Base-by-base conservation (phyloP, 2,113 vertebrate species). In the Agapornis roseicollis region DNA sequence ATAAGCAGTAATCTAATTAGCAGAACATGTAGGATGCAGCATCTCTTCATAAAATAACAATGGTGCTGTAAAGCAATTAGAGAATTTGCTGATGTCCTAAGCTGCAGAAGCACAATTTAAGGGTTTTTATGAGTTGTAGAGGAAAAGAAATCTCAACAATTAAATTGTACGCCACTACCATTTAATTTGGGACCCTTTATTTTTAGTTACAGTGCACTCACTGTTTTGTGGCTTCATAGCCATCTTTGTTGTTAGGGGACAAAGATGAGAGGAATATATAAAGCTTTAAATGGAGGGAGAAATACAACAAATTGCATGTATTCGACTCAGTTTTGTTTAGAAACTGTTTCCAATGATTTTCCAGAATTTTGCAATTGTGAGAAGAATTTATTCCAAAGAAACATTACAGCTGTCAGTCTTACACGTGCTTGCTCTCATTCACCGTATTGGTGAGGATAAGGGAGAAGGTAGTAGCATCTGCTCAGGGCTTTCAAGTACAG, bases 111-210 rank as follows among this genome's bases (percentile, higher is more conserved):
- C 49, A 87, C 56, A 65, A 70, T 66, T 49, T 61, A 41, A 60
- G 66, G 11, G 31, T 19, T 94, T 60, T 81, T 91, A 66, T 0
- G 5, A 92, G 82, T 80, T 14, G 41, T 46, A 58, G n/a, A 58
- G 37, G 56, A 5, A 18, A 42, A 71, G 73, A 78, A 49, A 47
- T 22, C 58, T 37, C 16, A 61, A 7, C 63, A 42, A 94, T 94
- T 81, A 80, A 85, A 88, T 89, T 83, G 73, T 76, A 27, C 49
- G 31, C 29, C 71, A 24, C 85, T 88, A 56, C 41, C 80, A 87
- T 74, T 95, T 91, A 83, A 92, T 90, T 83, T 89, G 78, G 64
- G 90, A 72, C 44, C 58, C 55, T 86, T 93, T 65, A 72, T 66
- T 31, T 94, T 73, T 83, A 92, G 60, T 92, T 94, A 88, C 68